These are phyloP conservation scores for Neoascia interrupta DNA, from an alignment of 2,888 invertebrate species.

Conservation along the genomic window DNA sequence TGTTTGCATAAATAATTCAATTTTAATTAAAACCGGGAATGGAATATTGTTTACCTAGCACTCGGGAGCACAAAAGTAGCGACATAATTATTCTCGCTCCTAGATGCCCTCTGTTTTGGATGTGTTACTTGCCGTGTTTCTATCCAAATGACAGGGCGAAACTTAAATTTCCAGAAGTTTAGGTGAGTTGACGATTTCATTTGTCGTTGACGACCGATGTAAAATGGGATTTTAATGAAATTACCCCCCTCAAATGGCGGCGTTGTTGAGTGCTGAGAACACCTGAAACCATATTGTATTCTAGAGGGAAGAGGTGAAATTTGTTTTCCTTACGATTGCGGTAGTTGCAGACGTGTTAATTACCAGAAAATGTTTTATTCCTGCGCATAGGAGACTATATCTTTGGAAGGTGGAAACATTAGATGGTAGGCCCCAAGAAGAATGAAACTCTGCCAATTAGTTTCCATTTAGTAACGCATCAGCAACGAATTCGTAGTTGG, in stretches of 20 bases:
- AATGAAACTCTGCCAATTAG: constrained; percentile 58
- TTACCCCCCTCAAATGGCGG: constrained; percentile 10
- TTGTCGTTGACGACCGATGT: constrained; percentile 47
- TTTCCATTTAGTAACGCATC: constrained; percentile 66
- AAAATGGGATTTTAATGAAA: constrained; percentile 67
- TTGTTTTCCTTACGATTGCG: constrained; percentile 56
- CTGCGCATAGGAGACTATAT: constrained; percentile 7
- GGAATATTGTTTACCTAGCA: constrained; percentile 69
- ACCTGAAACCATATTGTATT: background rate
- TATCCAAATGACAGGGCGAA: constrained; percentile 32
- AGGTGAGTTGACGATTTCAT: constrained; percentile 31
- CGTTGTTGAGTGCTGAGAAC: background rate
- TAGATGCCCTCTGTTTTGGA: background rate
- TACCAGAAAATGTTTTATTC: constrained; percentile 53
- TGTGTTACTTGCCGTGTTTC: constrained; percentile 6
- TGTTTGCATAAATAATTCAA: constrained; percentile 70
- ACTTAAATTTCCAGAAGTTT: constrained; percentile 30
- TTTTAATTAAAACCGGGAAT: constrained; percentile 69
- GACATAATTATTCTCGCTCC: constrained; percentile 64
- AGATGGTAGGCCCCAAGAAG: background rate
- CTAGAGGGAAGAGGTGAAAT: background rate
- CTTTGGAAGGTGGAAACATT: constrained; percentile 10
- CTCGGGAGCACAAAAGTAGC: constrained; percentile 65
- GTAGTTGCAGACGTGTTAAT: constrained; percentile 65
- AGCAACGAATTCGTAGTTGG: constrained; percentile 40